A percentile compares a stretch with the other conserved stretches of the same genome.
Conservation (phyloP, 1,140 invertebrate species). For the Charaxes varanes region DNA sequence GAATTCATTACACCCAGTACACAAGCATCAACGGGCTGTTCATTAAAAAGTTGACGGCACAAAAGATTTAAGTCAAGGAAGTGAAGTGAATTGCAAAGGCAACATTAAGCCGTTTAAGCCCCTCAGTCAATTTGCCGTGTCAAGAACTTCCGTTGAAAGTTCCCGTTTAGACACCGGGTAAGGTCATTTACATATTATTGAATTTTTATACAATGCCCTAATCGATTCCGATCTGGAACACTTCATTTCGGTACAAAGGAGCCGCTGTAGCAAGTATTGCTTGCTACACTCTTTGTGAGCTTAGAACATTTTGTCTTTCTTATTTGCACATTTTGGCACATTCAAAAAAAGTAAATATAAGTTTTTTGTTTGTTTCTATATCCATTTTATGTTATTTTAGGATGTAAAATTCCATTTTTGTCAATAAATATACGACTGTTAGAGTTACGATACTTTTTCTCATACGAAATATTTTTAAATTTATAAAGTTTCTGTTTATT, state of each 20-base stretch:
- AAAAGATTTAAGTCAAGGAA: conserved; percentile 9
- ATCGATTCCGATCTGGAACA: conserved; percentile 36
- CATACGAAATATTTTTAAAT: too few species aligned
- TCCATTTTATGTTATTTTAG: too few species aligned
- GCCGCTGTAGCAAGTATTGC: too few species aligned
- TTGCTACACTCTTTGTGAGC: too few species aligned
- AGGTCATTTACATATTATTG: conserved; percentile 70
- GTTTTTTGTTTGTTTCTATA: too few species aligned
- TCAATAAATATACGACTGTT: too few species aligned
- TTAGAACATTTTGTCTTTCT: too few species aligned
- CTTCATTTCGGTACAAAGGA: conserved; percentile 15
- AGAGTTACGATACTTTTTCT: too few species aligned
- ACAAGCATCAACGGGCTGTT: background rate
- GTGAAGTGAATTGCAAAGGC: conserved; percentile 23
- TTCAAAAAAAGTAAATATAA: too few species aligned
- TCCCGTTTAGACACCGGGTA: conserved; percentile 49
- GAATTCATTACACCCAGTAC: background rate
- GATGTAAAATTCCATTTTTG: too few species aligned
- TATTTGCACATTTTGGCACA: too few species aligned
- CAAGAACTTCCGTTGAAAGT: conserved; percentile 60
- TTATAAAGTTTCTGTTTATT: too few species aligned
- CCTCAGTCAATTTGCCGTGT: conserved; percentile 52
- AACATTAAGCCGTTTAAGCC: conserved; percentile 38
- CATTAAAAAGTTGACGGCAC: background rate
- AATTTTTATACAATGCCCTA: conserved; percentile 64